Percentiles rank a stretch among this genome's conserved stretches.
These are phyloP conservation scores for Copidosoma aretas DNA, from an alignment of 2,888 invertebrate species.

Conservation along the genomic window DNA sequence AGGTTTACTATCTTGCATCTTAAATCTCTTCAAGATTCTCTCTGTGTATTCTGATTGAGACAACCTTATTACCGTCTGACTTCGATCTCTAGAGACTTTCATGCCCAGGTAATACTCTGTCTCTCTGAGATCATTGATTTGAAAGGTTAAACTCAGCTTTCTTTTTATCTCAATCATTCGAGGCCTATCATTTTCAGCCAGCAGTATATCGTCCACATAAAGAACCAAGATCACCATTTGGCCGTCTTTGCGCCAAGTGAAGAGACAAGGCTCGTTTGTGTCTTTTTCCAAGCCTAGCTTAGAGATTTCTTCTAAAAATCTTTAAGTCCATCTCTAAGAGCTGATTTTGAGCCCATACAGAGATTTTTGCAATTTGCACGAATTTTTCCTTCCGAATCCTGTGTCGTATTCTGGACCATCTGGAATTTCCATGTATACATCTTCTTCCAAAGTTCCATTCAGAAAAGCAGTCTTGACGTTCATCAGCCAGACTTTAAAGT, in stretches of 20 bases:
- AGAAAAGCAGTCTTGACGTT: conserved; percentile 43
- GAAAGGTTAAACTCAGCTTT: conserved; percentile 38
- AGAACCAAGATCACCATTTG: conserved; percentile 35
- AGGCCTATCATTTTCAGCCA: conserved; percentile 1
- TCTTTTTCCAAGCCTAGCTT: conserved; percentile 41
- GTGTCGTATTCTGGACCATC: conserved; percentile 30
- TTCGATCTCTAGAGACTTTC: conserved; percentile 40
- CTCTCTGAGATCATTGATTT: conserved; percentile 20
- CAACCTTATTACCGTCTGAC: conserved; percentile 31
- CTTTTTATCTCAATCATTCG: conserved; percentile 15
- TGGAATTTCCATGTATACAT: conserved; percentile 41
- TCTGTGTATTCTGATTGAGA: conserved; percentile 38
- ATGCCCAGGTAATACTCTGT: conserved; percentile 42
- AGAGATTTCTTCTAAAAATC: conserved; percentile 36
- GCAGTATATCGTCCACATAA: background rate
- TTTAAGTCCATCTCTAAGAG: conserved; percentile 38
- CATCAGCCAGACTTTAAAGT: conserved; percentile 5
- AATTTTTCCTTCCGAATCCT: conserved; percentile 24
- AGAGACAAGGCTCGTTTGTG: conserved; percentile 41
- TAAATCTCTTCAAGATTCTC: conserved; percentile 36
- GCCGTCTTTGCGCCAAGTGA: conserved; percentile 41
- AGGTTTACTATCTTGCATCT: conserved; percentile 25
- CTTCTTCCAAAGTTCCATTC: conserved; percentile 22
- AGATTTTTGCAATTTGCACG: conserved; percentile 41
- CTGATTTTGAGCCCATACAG: conserved; percentile 42